Evolutionary conservation across 2,113 vertebrate genomes (phyloP).

Genomic region (Tachysurus fulvidraco): DNA sequence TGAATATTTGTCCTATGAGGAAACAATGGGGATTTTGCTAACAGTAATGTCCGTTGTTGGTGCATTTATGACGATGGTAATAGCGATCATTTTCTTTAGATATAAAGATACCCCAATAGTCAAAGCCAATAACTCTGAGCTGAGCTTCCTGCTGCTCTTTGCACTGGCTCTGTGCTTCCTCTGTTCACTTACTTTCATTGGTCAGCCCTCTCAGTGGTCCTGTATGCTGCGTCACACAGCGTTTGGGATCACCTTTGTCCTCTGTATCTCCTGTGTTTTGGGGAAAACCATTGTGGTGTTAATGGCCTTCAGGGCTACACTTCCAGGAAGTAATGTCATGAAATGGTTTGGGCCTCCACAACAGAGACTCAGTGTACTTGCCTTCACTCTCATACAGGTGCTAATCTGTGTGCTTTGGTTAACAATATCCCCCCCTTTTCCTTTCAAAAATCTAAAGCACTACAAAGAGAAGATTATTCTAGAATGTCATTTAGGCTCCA

Average conservation of each 20-base stretch:
- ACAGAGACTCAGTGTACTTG: background rate
- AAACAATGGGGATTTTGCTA: constrained; percentile 67
- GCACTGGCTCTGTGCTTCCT: background rate
- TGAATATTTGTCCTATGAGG: constrained; percentile 66
- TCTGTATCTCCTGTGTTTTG: background rate
- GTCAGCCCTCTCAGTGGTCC: background rate
- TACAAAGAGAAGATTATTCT: constrained; percentile 4
- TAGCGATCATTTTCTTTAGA: constrained; percentile 5
- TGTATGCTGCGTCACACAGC: constrained; percentile 1
- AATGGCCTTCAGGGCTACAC: background rate
- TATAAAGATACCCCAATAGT: constrained; percentile 9
- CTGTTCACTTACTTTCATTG: constrained; percentile 5
- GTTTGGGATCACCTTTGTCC: background rate
- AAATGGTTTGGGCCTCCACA: constrained; percentile 20
- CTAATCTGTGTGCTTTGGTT: background rate
- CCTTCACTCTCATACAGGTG: background rate
- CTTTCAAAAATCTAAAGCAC: background rate
- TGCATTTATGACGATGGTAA: background rate
- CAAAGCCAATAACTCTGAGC: background rate
- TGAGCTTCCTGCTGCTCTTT: constrained; percentile 3
- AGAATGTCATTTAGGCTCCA: background rate
- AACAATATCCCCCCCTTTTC: background rate
- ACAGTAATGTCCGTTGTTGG: constrained; percentile 52
- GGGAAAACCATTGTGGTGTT: background rate
- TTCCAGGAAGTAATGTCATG: constrained; percentile 13